Evolutionary conservation across 2,888 invertebrate species (phyloP).

Genomic region (Nycteola revayana): DNA sequence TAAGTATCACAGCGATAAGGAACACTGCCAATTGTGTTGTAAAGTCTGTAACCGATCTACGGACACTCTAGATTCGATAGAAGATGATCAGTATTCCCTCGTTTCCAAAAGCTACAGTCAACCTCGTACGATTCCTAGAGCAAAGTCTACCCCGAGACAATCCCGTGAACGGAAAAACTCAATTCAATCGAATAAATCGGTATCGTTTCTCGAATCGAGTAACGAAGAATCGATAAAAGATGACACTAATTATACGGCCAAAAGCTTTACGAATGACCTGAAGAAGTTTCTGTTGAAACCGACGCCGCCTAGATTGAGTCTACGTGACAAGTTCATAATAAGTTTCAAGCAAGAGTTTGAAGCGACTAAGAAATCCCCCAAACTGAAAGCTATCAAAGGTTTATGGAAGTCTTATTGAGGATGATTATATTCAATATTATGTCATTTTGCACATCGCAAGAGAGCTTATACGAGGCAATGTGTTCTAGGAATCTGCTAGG

Average conservation of each 20-base stretch:
- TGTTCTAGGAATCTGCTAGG: too few relatives aligned
- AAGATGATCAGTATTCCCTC: constrained; percentile 64
- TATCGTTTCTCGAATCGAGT: constrained; percentile 72
- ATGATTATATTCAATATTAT: too few relatives aligned
- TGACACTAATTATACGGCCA: constrained; percentile 76
- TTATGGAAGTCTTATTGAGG: constrained; percentile 78
- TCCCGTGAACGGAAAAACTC: constrained; percentile 64
- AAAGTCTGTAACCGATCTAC: constrained; percentile 62
- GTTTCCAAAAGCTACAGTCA: constrained; percentile 63
- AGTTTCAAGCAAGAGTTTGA: constrained; percentile 76
- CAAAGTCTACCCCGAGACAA: constrained; percentile 40
- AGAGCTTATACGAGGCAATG: too few relatives aligned
- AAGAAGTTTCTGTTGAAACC: constrained; percentile 74
- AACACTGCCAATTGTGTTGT: constrained; percentile 70
- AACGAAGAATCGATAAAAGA: constrained; percentile 66
- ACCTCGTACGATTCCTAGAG: constrained; percentile 42
- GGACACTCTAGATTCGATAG: constrained; percentile 65
- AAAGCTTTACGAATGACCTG: constrained; percentile 76
- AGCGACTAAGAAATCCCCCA: constrained; percentile 70
- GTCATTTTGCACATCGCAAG: too few relatives aligned
- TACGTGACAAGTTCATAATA: constrained; percentile 72
- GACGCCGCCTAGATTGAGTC: constrained; percentile 64
- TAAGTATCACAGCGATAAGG: constrained; percentile 59
- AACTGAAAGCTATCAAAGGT: constrained; percentile 74
- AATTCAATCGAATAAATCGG: constrained; percentile 74